Conservation (phyloP, 2,888 invertebrate genomes). For the Metalampra italica region DNA sequence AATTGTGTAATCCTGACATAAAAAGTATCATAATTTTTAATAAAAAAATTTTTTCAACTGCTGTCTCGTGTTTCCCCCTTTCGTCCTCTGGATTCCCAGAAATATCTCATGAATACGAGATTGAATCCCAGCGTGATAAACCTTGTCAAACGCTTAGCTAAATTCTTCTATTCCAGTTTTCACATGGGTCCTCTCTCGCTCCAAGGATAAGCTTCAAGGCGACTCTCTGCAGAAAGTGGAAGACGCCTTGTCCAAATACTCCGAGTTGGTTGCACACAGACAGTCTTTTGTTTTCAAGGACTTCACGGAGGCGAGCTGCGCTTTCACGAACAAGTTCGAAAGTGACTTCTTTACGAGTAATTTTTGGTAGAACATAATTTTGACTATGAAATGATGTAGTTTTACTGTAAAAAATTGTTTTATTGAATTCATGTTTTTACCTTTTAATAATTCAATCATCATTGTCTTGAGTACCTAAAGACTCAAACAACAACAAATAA, state of each 20-base stretch:
- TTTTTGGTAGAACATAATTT: constrained; percentile 45
- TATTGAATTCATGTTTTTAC: not conserved
- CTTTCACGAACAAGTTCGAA: constrained; percentile 44
- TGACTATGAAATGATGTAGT: not conserved
- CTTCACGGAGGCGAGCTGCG: constrained; percentile 49
- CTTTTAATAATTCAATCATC: too few relatives aligned
- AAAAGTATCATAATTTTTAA: too few relatives aligned
- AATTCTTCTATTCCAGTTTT: constrained; percentile 45
- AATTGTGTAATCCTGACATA: too few relatives aligned
- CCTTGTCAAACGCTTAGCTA: too few relatives aligned
- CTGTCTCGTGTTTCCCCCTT: too few relatives aligned
- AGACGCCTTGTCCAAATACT: constrained; percentile 50
- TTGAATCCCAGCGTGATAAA: too few relatives aligned
- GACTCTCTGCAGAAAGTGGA: constrained; percentile 52
- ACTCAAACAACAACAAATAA: too few relatives aligned
- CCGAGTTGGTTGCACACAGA: constrained; percentile 53
- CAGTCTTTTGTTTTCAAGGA: constrained; percentile 58
- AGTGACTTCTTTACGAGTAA: constrained; percentile 59
- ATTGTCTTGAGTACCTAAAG: too few relatives aligned
- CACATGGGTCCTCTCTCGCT: constrained; percentile 58
- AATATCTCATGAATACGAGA: too few relatives aligned
- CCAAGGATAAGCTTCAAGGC: constrained; percentile 50
- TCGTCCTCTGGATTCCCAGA: too few relatives aligned
- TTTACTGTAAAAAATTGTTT: not conserved
- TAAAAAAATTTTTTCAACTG: too few relatives aligned